Base-by-base conservation (phyloP, 2,113 vertebrate species). In the Sminthopsis crassicaudata region DNA sequence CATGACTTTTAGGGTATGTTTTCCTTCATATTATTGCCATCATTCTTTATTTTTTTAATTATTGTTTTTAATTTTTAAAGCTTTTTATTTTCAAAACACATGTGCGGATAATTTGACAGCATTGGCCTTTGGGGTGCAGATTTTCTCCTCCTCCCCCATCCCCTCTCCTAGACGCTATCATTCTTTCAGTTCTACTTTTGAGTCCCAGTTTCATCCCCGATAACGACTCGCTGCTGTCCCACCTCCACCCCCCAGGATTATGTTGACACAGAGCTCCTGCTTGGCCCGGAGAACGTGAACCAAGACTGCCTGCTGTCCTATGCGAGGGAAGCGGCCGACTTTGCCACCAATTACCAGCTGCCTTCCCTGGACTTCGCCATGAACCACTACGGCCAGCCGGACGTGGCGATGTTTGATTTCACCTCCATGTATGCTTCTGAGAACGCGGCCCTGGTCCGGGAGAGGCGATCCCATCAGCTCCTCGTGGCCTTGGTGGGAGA, bases 361-460 rank as follows among this genome's bases (percentile, higher is more conserved):
- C 99, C 99, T 19, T 99, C 99, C 2, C 98, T 99, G 96, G 99
- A 99, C 97, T 99, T 99, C 95, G 99, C 99, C 96, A 99, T 99
- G 95, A 99, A 99, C 98, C 99, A 99, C 98, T 99, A 99, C 0
- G 99, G 99, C 89, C 99, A 99, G 96, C 99, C 99, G 6, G 99
- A 99, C 16, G 99, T 99, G 94, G 99, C 99, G 53, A 99, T 99
- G 99, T 99, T 99, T 53, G 99, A 99, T 98, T 99, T 99, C 97
- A 99, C 99, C 46, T 99, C 98, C 98, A 99, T 99, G 99, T 99
- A 99, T 6, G 99, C 99, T 24, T 99, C 99, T 0, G 99, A 99
- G 98, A 99, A 99, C 0, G 99, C 99, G 0, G 99, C 99, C 0
- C 98, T 99, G 92, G 98, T 99, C 97, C 98, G 99, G 84, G 99